A percentile compares a stretch with the other conserved stretches of the same genome.
Conservation (phyloP, 2,797 vertebrate genomes). For the Melanitta fusca region DNA sequence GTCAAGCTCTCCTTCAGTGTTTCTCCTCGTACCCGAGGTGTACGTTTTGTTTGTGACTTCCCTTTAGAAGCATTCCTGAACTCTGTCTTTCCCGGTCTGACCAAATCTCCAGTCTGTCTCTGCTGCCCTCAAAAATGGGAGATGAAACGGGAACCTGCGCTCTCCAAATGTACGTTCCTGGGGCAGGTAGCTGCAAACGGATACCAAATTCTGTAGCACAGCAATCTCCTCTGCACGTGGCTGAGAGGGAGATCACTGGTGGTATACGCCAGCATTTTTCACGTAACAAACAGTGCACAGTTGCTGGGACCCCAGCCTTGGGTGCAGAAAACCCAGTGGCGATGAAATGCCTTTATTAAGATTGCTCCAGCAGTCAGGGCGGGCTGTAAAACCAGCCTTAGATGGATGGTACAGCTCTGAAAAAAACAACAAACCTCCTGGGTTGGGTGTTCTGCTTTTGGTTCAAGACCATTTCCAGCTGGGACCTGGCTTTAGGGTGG, state of each 20-base stretch:
- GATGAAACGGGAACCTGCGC: background rate
- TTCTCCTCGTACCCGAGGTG: background rate
- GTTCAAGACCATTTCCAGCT: background rate
- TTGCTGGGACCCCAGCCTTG: background rate
- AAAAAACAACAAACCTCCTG: background rate
- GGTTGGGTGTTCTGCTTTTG: background rate
- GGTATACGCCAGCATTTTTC: background rate
- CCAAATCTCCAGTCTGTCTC: conserved; percentile 19
- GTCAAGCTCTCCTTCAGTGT: background rate
- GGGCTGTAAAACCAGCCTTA: background rate
- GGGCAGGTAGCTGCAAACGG: background rate
- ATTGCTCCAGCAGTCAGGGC: background rate
- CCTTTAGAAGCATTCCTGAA: background rate
- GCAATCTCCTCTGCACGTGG: background rate
- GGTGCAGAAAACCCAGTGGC: background rate
- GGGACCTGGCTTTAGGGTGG: background rate
- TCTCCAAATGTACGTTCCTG: background rate
- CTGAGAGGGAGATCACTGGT: background rate
- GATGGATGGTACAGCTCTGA: background rate
- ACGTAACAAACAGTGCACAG: conserved; percentile 58
- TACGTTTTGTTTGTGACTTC: background rate
- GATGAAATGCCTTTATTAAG: background rate
- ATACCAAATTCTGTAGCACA: background rate
- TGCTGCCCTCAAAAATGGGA: background rate
- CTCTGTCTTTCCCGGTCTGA: conserved; percentile 35